Conservation (phyloP, 2,888 invertebrate genomes). For the Amphimallon solstitiale region DNA sequence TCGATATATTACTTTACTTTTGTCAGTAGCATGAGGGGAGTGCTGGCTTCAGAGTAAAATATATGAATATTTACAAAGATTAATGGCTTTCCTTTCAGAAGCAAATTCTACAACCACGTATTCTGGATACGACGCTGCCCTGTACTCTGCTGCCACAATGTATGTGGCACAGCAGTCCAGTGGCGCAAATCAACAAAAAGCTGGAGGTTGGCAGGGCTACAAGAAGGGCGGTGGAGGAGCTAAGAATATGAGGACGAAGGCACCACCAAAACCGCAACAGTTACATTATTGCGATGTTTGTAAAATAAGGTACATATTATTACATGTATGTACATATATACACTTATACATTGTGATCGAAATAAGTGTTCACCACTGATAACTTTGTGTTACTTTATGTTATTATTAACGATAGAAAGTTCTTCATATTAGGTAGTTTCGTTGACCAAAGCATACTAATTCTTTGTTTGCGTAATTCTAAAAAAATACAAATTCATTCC, state of each 20-base stretch:
- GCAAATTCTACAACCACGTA: slow-evolving; percentile 76
- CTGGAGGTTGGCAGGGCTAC: slow-evolving; percentile 72
- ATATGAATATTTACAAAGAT: not conserved
- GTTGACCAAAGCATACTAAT: no score
- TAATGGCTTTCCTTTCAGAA: slow-evolving; percentile 60
- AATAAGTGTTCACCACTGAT: no score
- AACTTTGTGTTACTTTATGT: no score
- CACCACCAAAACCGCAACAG: slow-evolving; percentile 90
- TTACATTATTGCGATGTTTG: slow-evolving; percentile 99
- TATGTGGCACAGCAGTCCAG: slow-evolving; percentile 85
- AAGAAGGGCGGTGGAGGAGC: slow-evolving; percentile 68
- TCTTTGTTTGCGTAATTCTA: no score
- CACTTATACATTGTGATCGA: no score
- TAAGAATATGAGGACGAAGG: slow-evolving; percentile 76
- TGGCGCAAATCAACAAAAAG: slow-evolving; percentile 63
- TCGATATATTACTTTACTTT: no score
- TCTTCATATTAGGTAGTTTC: no score
- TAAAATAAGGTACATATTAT: slow-evolving; percentile 83
- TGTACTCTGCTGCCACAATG: slow-evolving; percentile 95
- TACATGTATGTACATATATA: not conserved
- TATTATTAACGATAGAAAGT: no score
- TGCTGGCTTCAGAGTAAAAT: not conserved
- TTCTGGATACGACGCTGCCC: slow-evolving; percentile 93
- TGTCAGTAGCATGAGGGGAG: not conserved
- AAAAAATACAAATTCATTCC: no score